phyloP scores from a whole-genome alignment of 2,888 invertebrate genomes.

The Sesamia inferens region DNA sequence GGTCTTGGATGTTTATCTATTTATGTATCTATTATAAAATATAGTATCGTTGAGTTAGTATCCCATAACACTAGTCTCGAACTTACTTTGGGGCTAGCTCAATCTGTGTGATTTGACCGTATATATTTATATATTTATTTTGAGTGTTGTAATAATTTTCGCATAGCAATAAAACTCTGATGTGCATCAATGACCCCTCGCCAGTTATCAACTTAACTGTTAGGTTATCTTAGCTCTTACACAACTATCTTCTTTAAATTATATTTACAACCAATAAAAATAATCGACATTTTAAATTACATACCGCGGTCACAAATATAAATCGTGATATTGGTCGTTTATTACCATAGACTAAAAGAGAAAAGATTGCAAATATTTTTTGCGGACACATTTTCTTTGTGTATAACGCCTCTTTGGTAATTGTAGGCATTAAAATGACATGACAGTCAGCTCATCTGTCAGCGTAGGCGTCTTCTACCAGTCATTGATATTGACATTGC shows the following conservation, averaged over 20 bases:
- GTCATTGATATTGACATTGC: slow-evolving; percentile 27
- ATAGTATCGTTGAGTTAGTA: too few species aligned
- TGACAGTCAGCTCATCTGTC: slow-evolving; percentile 48
- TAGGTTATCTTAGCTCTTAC: slow-evolving; percentile 11
- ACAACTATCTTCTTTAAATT: background rate
- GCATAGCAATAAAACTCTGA: background rate
- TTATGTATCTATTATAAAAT: too few species aligned
- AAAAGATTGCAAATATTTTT: slow-evolving; percentile 20
- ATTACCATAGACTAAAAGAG: slow-evolving; percentile 30
- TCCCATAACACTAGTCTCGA: too few species aligned
- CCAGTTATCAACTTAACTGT: slow-evolving; percentile 1
- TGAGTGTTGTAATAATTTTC: background rate
- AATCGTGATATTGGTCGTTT: slow-evolving; percentile 51
- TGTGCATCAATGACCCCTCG: background rate
- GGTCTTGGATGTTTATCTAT: too few species aligned
- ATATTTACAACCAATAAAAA: background rate
- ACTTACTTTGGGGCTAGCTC: too few species aligned
- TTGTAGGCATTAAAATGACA: slow-evolving; percentile 38
- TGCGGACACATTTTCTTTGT: slow-evolving; percentile 14
- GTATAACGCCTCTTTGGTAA: slow-evolving; percentile 35
- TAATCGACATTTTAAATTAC: background rate
- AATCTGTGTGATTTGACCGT: too few species aligned
- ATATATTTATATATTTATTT: too few species aligned
- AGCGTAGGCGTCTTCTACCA: slow-evolving; percentile 48
- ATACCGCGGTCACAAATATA: slow-evolving; percentile 6